Conservation (phyloP, 2,113 vertebrate species). For the Serinus canaria region DNA sequence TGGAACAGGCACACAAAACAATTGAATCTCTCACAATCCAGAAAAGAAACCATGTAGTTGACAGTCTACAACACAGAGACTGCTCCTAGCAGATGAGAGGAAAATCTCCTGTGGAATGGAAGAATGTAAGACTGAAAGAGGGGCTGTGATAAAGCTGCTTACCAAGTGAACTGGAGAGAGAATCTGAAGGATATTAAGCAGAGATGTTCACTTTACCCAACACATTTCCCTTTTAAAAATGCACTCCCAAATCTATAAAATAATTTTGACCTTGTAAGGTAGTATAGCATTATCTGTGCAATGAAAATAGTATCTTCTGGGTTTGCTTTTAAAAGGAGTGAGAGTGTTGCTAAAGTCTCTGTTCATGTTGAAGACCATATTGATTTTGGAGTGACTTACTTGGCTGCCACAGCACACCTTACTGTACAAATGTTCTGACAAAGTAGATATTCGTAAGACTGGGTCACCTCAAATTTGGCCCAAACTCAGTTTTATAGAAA, state of each 20-base stretch:
- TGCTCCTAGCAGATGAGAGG: slow-evolving; percentile 61
- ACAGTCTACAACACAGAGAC: slow-evolving; percentile 58
- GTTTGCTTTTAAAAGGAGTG: background rate
- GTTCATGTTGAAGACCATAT: background rate
- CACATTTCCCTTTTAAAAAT: background rate
- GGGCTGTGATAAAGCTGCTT: slow-evolving; percentile 10
- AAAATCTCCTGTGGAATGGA: background rate
- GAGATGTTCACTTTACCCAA: background rate
- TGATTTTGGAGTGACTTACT: background rate
- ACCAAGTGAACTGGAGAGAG: background rate
- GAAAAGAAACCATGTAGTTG: slow-evolving; percentile 66
- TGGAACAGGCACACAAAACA: slow-evolving; percentile 86
- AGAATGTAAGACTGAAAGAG: background rate
- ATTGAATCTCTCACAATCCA: slow-evolving; percentile 84
- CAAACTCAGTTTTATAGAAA: background rate
- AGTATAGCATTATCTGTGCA: background rate
- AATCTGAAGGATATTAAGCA: background rate
- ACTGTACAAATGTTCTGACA: background rate
- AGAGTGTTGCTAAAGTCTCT: background rate
- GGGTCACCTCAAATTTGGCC: background rate
- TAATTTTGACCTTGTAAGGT: background rate
- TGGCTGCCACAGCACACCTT: background rate
- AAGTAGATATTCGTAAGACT: background rate
- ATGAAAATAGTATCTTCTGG: background rate
- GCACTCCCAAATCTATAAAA: background rate